Conservation (phyloP, 2,888 invertebrate species). For the Drosophila eohydei region DNA sequence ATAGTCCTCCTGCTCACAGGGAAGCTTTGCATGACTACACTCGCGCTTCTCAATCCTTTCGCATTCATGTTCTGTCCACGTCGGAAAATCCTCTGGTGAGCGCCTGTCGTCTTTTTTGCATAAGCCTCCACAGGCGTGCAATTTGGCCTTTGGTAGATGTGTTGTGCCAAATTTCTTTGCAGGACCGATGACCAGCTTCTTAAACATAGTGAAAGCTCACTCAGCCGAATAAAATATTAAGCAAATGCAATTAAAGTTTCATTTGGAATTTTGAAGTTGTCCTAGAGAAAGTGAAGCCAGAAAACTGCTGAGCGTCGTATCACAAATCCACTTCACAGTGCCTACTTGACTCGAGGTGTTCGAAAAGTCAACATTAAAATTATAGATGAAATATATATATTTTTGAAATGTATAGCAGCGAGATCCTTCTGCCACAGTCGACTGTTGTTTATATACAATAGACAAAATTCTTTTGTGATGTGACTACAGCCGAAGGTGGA, state of each 20-base stretch:
- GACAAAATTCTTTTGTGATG: neutral
- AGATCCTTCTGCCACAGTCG: conserved; percentile 6
- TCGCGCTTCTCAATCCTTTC: rapidly evolving
- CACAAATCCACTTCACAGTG: neutral
- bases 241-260: conserved; percentile 10
- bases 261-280: neutral
- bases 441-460: conserved; percentile 12
- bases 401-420: neutral
- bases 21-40: conserved; percentile 23
- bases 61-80: neutral
- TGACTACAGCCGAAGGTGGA: conserved; percentile 14
- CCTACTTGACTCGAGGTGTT: neutral
- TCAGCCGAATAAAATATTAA: neutral
- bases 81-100: neutral
- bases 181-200: neutral
- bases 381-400: conserved; percentile 2
- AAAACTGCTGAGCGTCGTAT: neutral
- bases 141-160: neutral
- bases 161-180: too few species aligned
- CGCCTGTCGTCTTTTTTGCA: neutral
- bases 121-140: neutral
- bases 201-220: conserved; percentile 14
- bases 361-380: neutral
- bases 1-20: conserved; percentile 32
- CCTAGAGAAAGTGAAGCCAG: neutral